Conservation (phyloP, 1,140 invertebrate species). For the Tenebrio molitor region DNA sequence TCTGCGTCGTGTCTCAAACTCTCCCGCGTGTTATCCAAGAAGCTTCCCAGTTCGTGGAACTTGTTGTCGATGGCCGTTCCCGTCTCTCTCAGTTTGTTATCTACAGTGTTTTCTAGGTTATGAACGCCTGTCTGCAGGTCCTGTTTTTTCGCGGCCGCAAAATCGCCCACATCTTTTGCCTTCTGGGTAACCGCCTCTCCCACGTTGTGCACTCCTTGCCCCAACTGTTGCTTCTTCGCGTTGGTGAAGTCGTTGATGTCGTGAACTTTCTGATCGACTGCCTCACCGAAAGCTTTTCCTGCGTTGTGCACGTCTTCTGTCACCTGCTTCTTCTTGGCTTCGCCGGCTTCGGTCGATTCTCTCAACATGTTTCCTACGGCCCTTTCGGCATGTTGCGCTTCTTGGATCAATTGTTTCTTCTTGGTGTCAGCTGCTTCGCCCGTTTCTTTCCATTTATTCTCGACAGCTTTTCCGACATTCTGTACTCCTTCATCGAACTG, state of each 20-base stretch:
- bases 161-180: slow-evolving; percentile 6
- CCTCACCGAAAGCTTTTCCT: slow-evolving; percentile 15
- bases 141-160: slow-evolving; percentile 35
- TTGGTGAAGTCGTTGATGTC: slow-evolving; percentile 12
- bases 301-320: not conserved
- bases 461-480: slow-evolving; percentile 15
- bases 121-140: slow-evolving; percentile 29
- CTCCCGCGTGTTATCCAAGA: slow-evolving; percentile 48
- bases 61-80: slow-evolving; percentile 47
- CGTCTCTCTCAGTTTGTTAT: slow-evolving; percentile 55
- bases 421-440: slow-evolving; percentile 40
- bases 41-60: slow-evolving; percentile 48
- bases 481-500: slow-evolving; percentile 23
- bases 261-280: slow-evolving; percentile 7
- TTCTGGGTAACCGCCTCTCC: not conserved
- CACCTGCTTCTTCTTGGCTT: slow-evolving; percentile 18
- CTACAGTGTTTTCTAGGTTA: slow-evolving; percentile 43
- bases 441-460: slow-evolving; percentile 32
- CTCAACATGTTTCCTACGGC: not conserved
- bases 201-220: too few species aligned
- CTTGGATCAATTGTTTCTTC: not conserved
- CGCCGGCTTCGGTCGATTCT: not conserved
- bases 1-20: slow-evolving; percentile 48
- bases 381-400: too few species aligned
- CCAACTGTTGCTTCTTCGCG: slow-evolving; percentile 20